Evolutionary conservation across 2,797 vertebrate species (phyloP).

Genomic region (Gambusia yucatana): DNA sequence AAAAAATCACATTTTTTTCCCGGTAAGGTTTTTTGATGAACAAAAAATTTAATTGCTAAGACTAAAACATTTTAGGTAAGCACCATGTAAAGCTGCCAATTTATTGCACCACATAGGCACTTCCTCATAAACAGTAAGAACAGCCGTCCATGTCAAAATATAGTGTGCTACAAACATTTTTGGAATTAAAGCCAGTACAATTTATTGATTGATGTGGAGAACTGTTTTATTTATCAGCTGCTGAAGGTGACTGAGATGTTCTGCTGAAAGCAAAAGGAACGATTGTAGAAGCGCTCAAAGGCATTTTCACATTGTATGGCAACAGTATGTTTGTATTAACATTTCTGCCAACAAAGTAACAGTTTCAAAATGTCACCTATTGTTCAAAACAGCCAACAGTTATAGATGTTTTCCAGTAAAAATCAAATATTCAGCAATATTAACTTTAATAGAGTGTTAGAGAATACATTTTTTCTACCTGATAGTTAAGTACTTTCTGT

Average conservation of each 20-base stretch:
- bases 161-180: conserved; percentile 4
- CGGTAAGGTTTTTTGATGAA: background rate
- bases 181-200: conserved; percentile 37
- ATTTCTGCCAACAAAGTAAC: conserved; percentile 56
- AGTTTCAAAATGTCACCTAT: conserved; percentile 38
- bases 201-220: conserved; percentile 57
- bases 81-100: background rate
- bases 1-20: background rate
- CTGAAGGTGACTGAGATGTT: conserved; percentile 79
- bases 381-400: conserved; percentile 52
- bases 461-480: conserved; percentile 14
- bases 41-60: background rate
- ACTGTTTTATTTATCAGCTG: conserved; percentile 81
- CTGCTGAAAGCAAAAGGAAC: conserved; percentile 79
- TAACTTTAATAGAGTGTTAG: conserved; percentile 15
- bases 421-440: conserved; percentile 45
- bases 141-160: background rate
- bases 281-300: conserved; percentile 83
- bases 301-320: conserved; percentile 27
- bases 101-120: background rate
- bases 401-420: conserved; percentile 41
- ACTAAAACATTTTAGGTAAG: background rate
- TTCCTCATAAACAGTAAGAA: background rate
- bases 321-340: conserved; percentile 45
- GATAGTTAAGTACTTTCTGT: conserved; percentile 32